Percentiles rank a stretch among this genome's conserved stretches.
Evolutionary conservation across 64 coral and sea anemone genomes (phyloP).

Genomic region (Dendrophyllia cribrosa): DNA sequence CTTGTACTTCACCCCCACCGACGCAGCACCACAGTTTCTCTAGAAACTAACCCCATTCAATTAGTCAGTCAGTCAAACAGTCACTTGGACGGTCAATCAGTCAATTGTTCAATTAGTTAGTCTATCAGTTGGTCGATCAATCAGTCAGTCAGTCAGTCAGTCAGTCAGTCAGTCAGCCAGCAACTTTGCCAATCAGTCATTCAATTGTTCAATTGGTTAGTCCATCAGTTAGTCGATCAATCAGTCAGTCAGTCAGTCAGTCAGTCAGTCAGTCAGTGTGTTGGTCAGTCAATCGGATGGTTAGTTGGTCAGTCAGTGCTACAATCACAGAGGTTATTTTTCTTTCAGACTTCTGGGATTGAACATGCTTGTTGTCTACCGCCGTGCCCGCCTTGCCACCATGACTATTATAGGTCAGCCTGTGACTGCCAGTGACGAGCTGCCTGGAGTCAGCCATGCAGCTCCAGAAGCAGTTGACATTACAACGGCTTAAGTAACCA

Average conservation of each 20-base stretch:
- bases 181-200: too few relatives aligned
- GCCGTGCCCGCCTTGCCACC: slow-evolving; percentile 78
- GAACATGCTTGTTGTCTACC: slow-evolving; percentile 78
- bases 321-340: background rate
- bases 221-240: too few relatives aligned
- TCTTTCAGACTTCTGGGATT: slow-evolving; percentile 81
- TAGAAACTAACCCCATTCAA: too few relatives aligned
- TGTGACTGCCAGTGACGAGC: background rate
- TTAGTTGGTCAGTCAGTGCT: background rate
- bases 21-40: too few relatives aligned
- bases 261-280: background rate
- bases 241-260: background rate
- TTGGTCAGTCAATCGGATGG: background rate
- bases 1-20: too few relatives aligned
- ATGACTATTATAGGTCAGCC: slow-evolving; percentile 72
- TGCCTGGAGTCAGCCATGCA: background rate
- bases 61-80: background rate
- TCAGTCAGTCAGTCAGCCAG: background rate
- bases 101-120: too few relatives aligned
- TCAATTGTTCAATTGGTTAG: too few relatives aligned
- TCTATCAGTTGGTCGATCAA: too few relatives aligned
- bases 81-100: background rate
- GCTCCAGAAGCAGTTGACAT: slow-evolving; percentile 9
- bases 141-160: background rate
- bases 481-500: background rate